Conservation (phyloP, 1,140 invertebrate species). For the Lordiphosa stackelbergi region DNA sequence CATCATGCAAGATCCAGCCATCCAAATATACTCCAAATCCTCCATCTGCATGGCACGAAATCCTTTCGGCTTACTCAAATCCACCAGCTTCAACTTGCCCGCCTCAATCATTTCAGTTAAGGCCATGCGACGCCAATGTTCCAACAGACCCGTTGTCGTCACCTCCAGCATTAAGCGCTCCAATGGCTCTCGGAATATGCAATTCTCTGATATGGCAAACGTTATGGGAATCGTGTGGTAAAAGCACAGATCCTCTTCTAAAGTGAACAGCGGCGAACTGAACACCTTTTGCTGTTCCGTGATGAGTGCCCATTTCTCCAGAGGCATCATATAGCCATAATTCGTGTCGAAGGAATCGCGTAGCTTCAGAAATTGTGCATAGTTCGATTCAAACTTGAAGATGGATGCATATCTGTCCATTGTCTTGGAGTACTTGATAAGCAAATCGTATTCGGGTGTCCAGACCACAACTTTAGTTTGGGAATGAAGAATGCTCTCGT, state of each 20-base stretch:
- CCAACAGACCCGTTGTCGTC: slow-evolving; percentile 41
- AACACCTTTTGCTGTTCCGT: slow-evolving; percentile 56
- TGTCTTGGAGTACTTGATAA: not conserved
- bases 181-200: slow-evolving; percentile 38
- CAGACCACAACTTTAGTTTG: slow-evolving; percentile 35
- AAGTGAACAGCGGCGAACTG: slow-evolving; percentile 46
- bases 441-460: slow-evolving; percentile 43
- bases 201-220: slow-evolving; percentile 50
- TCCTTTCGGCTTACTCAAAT: slow-evolving; percentile 36
- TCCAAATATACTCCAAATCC: slow-evolving; percentile 45
- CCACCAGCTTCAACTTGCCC: slow-evolving; percentile 32
- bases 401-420: slow-evolving; percentile 41
- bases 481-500: slow-evolving; percentile 44
- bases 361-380: slow-evolving; percentile 29
- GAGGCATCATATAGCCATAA: slow-evolving; percentile 56
- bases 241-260: slow-evolving; percentile 43
- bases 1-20: slow-evolving; percentile 21
- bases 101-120: slow-evolving; percentile 56
- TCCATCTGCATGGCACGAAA: slow-evolving; percentile 51
- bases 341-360: slow-evolving; percentile 54
- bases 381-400: slow-evolving; percentile 37
- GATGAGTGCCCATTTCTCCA: slow-evolving; percentile 54
- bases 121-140: slow-evolving; percentile 39
- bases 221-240: slow-evolving; percentile 43
- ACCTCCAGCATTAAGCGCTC: slow-evolving; percentile 45